These are phyloP conservation scores for Halcyon smyrnensis DNA, from an alignment of 2,797 vertebrate genomes.

Conservation along the genomic window DNA sequence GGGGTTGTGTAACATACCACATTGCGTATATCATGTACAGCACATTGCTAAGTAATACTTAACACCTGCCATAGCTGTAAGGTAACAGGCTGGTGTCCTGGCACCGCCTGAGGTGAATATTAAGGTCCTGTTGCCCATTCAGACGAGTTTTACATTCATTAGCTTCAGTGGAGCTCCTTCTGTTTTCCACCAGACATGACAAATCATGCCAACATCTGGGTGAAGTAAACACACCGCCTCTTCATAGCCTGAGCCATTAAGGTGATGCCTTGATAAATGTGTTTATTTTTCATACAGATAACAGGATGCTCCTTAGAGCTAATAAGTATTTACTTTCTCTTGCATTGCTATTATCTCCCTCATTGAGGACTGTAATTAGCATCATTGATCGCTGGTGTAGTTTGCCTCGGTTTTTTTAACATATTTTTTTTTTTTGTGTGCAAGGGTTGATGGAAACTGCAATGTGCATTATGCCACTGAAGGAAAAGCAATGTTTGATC, in stretches of 20 bases:
- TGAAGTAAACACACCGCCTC: neutral
- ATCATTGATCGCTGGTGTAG: neutral
- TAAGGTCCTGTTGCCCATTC: neutral
- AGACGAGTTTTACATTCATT: neutral
- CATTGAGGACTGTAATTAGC: slow-evolving; percentile 40
- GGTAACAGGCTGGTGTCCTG: neutral
- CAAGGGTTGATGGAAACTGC: neutral
- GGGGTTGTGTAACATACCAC: neutral
- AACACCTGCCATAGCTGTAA: neutral
- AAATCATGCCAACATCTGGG: neutral
- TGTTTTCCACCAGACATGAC: neutral
- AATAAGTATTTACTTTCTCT: slow-evolving; percentile 49
- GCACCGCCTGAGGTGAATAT: neutral
- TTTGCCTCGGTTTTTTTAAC: neutral
- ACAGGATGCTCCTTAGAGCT: slow-evolving; percentile 43
- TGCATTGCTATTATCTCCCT: slow-evolving; percentile 29
- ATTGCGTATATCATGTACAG: neutral
- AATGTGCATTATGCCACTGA: neutral
- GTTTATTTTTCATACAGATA: slow-evolving; percentile 54
- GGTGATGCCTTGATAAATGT: slow-evolving; percentile 33
- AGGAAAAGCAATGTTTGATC: neutral
- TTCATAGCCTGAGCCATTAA: slow-evolving; percentile 1
- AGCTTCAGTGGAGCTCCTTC: neutral
- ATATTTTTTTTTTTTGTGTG: neutral
- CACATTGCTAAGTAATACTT: neutral